phyloP scores from a whole-genome alignment of 2,888 invertebrate genomes.

The Mythimna impura region DNA sequence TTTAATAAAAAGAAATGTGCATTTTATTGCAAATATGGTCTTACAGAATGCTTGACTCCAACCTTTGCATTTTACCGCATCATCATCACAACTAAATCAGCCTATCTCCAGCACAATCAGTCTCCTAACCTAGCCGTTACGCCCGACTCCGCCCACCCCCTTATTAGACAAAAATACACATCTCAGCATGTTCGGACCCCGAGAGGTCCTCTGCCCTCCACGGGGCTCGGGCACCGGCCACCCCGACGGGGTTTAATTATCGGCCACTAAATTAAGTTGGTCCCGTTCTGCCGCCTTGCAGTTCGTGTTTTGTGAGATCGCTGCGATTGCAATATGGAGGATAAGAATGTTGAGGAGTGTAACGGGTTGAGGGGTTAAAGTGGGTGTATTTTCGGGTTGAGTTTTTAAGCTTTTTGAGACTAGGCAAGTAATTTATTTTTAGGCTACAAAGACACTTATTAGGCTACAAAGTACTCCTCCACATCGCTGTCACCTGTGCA shows the following conservation, averaged over 20 bases:
- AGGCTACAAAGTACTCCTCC: too few relatives aligned
- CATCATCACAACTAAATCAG: slow-evolving; percentile 4
- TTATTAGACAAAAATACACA: slow-evolving; percentile 82
- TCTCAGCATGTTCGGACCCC: slow-evolving; percentile 81
- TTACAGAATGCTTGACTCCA: background rate
- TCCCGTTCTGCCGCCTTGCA: slow-evolving; percentile 74
- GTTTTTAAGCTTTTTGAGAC: background rate
- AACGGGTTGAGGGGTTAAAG: slow-evolving; percentile 25
- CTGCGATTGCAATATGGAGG: slow-evolving; percentile 61
- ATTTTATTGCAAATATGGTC: background rate
- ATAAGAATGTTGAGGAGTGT: slow-evolving; percentile 61
- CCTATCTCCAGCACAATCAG: slow-evolving; percentile 31
- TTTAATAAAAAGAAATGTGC: too few relatives aligned
- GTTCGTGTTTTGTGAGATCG: slow-evolving; percentile 73
- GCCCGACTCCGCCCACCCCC: slow-evolving; percentile 56
- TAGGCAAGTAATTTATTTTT: background rate
- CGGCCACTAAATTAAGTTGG: slow-evolving; percentile 78
- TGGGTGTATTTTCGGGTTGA: background rate
- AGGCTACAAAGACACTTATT: too few relatives aligned
- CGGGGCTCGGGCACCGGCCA: slow-evolving; percentile 37
- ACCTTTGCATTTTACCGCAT: background rate
- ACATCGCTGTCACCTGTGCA: too few relatives aligned
- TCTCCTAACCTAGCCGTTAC: slow-evolving; percentile 21
- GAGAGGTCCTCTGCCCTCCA: slow-evolving; percentile 58
- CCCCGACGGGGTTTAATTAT: slow-evolving; percentile 74